Evolutionary conservation across 2,113 vertebrate species (phyloP).

Genomic region (Lepidothrix coronata): DNA sequence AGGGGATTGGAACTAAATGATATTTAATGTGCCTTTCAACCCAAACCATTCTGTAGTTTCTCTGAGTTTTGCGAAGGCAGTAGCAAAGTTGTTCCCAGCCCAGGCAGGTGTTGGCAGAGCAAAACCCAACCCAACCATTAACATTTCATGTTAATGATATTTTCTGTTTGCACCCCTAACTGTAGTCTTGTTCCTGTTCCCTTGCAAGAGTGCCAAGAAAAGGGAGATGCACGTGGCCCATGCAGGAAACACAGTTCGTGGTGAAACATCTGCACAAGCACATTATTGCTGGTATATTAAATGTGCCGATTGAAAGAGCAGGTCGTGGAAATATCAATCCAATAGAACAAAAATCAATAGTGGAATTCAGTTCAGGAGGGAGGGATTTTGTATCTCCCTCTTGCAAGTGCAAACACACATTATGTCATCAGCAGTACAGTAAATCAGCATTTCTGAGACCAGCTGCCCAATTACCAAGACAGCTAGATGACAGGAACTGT

Average conservation of each 20-base stretch:
- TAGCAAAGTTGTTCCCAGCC: not conserved
- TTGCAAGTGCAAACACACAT: not conserved
- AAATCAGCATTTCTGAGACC: conserved; percentile 52
- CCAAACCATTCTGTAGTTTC: not conserved
- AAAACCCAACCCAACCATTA: not conserved
- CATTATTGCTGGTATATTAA: not conserved
- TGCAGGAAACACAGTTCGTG: rapidly evolving
- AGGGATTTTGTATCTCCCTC: not conserved
- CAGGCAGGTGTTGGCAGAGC: not conserved
- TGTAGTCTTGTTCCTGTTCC: not conserved
- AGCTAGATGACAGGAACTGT: not conserved
- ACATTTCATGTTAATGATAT: not conserved
- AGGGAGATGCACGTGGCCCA: rapidly evolving
- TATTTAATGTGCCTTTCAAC: not conserved
- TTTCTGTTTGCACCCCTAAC: not conserved
- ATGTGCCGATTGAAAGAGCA: not conserved
- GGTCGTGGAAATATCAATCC: not conserved
- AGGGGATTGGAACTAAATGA: not conserved
- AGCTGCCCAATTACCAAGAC: conserved; percentile 51
- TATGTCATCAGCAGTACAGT: conserved; percentile 33
- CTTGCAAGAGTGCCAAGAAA: not conserved
- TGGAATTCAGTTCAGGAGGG: not conserved
- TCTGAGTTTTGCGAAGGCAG: not conserved
- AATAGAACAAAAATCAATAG: not conserved
- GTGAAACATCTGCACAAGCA: not conserved